Conservation (phyloP, 2,113 vertebrate species). For the Dunckerocampus dactyliophorus region DNA sequence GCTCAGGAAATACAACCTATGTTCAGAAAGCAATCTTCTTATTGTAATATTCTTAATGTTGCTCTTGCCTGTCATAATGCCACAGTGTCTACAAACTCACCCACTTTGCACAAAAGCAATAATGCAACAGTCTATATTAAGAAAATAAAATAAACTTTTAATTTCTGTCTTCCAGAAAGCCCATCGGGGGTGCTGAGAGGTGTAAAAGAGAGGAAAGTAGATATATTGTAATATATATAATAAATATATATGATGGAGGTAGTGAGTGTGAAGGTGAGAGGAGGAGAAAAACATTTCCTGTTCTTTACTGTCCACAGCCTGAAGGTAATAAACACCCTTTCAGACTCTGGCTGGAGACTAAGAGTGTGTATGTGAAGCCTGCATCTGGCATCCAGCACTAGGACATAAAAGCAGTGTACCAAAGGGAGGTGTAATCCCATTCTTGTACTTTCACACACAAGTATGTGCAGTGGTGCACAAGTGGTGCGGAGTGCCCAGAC, state of each 20-base stretch:
- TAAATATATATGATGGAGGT: slow-evolving; percentile 20
- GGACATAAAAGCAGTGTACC: slow-evolving; percentile 42
- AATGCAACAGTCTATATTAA: slow-evolving; percentile 33
- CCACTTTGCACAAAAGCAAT: slow-evolving; percentile 28
- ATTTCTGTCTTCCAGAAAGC: background rate
- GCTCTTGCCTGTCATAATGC: too few relatives aligned
- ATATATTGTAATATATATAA: background rate
- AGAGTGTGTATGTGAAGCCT: slow-evolving; percentile 34
- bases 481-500: slow-evolving; percentile 8
- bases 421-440: slow-evolving; percentile 34
- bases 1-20: too few relatives aligned
- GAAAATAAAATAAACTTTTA: slow-evolving; percentile 43
- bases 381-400: slow-evolving; percentile 58
- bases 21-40: too few relatives aligned
- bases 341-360: slow-evolving; percentile 28
- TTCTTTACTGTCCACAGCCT: slow-evolving; percentile 60
- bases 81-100: too few relatives aligned
- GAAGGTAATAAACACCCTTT: slow-evolving; percentile 57
- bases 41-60: too few relatives aligned
- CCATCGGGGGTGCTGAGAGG: too few relatives aligned
- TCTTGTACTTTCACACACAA: background rate
- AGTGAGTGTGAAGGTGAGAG: slow-evolving; percentile 39
- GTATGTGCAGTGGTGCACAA: slow-evolving; percentile 21
- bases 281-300: slow-evolving; percentile 58
- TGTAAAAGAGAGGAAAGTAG: background rate